Evolutionary conservation across 2,797 vertebrate genomes (phyloP), one percentile per base, ranked within the genome.

Genomic region (Takifugu rubripes): DNA sequence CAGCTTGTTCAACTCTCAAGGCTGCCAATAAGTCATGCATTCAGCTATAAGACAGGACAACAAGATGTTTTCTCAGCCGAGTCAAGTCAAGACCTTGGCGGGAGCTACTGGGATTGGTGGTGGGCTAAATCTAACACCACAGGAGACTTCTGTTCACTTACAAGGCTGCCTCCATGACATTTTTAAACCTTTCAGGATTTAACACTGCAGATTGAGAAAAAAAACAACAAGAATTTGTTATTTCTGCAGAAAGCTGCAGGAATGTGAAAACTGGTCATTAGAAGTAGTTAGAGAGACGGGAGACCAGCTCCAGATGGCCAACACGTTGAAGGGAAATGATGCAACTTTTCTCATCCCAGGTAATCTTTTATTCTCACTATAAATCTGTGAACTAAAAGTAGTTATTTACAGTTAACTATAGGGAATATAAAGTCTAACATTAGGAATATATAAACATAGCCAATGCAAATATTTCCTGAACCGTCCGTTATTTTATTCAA

Each of bases 121-220:
- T 68, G 24, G 49, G 57, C 80, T 87, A 87, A 56, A 62, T 68
- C 86, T 87, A 84, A 44, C 66, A 83, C 64, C 70, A 70, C 62
- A 60, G 33, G n/a, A 33, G 25, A 61, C 66, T 73, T 70, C 67
- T 49, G 49, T 68, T 65, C 48, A 91, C 90, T 90, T 91, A 91
- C 90, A 77, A 53, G 33, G 33, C 50, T 54, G 16, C 44, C 42
- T 27, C 54, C 36, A 86, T 84, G 76, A 85, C 72, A 68, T 68
- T 62, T 82, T 74, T 79, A 85, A 89, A 89, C 82, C 29, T 25
- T 76, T 71, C 51, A 25, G 56, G 79, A 67, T 86, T 85, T 84
- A 88, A 64, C 48, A 74, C 90, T 92, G 90, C 36, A 78, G 70
- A 85, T 83, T 56, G 66, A 62, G 36, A 12, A 40, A 40, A 82